A percentile compares a stretch with the other conserved stretches of the same genome.
phyloP scores from a whole-genome alignment of 64 coral and sea anemone species.

The Montipora cactus region DNA sequence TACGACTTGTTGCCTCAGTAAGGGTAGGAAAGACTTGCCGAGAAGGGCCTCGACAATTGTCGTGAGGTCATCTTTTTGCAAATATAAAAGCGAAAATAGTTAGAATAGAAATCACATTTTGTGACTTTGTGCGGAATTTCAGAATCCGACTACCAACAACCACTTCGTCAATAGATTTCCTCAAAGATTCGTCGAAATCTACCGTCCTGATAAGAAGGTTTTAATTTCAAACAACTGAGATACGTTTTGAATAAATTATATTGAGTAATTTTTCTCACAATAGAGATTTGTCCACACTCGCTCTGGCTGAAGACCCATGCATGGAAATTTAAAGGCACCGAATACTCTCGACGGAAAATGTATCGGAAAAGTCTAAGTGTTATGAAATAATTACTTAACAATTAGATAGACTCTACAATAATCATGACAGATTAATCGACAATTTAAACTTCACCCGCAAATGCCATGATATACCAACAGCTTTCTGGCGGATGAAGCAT shows the following conservation, averaged over 20 bases:
- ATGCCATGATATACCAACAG: not conserved
- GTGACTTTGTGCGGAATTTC: not conserved
- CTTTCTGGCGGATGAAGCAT: not conserved
- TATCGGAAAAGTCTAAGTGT: not conserved
- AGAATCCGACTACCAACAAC: not conserved
- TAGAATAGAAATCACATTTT: not conserved
- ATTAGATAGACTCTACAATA: not conserved
- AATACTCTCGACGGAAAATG: not conserved
- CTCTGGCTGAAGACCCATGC: not conserved
- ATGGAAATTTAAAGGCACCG: not conserved
- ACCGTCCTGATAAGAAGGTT: not conserved
- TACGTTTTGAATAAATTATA: not conserved
- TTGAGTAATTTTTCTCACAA: not conserved
- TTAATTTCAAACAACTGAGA: slow-evolving; percentile 5
- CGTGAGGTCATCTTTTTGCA: not conserved
- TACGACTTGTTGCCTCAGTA: no score
- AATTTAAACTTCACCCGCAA: not conserved
- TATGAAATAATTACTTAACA: not conserved
- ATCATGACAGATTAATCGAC: slow-evolving; percentile 19
- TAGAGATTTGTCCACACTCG: not conserved
- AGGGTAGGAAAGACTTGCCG: not conserved
- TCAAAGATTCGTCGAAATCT: slow-evolving; percentile 13
- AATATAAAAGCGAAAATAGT: not conserved
- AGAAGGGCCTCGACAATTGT: not conserved
- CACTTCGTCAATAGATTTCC: not conserved